Evolutionary conservation across 2,113 vertebrate genomes (phyloP).

Genomic region (Anseranas semipalmata): DNA sequence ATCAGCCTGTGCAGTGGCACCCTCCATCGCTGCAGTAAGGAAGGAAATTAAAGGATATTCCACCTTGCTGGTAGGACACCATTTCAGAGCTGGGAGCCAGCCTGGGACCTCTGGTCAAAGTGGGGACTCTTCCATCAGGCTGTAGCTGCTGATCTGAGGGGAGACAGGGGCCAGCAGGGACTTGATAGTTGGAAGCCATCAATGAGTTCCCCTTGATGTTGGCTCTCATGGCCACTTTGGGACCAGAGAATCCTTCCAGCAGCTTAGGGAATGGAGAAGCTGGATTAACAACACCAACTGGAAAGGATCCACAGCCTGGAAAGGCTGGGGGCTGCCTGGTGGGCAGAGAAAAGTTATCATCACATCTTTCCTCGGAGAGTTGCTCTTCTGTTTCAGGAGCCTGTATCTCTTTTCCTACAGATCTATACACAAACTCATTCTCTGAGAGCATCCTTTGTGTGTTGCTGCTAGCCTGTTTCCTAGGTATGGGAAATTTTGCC

Average conservation of each 20-base stretch:
- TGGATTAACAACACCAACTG: neutral
- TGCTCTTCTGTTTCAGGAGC: neutral
- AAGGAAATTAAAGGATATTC: neutral
- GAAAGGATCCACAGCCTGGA: neutral
- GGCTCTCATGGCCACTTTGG: neutral
- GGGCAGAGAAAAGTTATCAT: neutral
- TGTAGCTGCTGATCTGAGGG: neutral
- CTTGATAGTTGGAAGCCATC: neutral
- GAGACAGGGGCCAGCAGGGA: neutral
- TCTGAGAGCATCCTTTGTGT: neutral
- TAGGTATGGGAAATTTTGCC: neutral
- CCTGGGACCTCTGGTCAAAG: neutral
- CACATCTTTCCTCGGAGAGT: neutral
- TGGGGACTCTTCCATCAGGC: neutral
- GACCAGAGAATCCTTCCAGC: neutral
- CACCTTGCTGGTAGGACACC: neutral
- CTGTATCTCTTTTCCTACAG: neutral
- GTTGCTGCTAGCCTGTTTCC: neutral
- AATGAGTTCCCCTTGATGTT: neutral
- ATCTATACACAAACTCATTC: neutral
- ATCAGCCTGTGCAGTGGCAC: neutral
- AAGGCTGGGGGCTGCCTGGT: neutral
- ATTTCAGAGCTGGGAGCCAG: neutral
- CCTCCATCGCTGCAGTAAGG: neutral
- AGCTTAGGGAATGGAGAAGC: neutral